phyloP scores from a whole-genome alignment of 2,797 vertebrate genomes.

The Oryzias dopingdopingensis region DNA sequence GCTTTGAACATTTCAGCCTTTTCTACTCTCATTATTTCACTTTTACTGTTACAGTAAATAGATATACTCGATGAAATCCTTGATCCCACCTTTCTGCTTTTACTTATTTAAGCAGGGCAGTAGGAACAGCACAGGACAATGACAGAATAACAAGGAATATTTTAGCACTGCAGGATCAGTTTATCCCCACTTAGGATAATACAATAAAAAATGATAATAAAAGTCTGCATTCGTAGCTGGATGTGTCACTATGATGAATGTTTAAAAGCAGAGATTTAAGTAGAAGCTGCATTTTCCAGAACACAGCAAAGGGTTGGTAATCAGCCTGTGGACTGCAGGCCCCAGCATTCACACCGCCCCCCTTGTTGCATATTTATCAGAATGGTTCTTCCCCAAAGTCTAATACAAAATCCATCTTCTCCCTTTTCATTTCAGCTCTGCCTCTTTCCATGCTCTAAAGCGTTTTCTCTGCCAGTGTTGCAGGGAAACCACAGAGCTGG shows the following conservation, averaged over 20 bases:
- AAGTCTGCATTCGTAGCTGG: slow-evolving; percentile 45
- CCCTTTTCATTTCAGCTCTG: slow-evolving; percentile 27
- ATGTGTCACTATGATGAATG: slow-evolving; percentile 63
- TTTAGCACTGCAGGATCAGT: slow-evolving; percentile 55
- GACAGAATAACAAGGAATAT: slow-evolving; percentile 61
- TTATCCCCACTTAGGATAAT: slow-evolving; percentile 43
- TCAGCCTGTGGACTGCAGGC: slow-evolving; percentile 25
- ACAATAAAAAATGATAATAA: slow-evolving; percentile 52
- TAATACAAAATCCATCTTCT: slow-evolving; percentile 37
- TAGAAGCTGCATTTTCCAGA: slow-evolving; percentile 30
- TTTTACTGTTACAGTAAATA: slow-evolving; percentile 15
- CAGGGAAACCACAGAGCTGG: slow-evolving; percentile 43
- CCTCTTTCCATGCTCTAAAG: slow-evolving; percentile 22
- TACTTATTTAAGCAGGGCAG: slow-evolving; percentile 18
- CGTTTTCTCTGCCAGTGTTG: slow-evolving; percentile 23
- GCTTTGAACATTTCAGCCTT: not conserved
- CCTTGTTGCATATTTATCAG: slow-evolving; percentile 44
- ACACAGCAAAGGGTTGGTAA: slow-evolving; percentile 10
- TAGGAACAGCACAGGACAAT: slow-evolving; percentile 32
- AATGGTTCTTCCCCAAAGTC: slow-evolving; percentile 33
- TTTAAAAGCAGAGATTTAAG: slow-evolving; percentile 36
- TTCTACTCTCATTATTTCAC: not conserved
- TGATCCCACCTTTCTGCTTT: slow-evolving; percentile 19
- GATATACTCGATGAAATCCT: slow-evolving; percentile 23
- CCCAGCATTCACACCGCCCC: slow-evolving; percentile 13